phyloP scores from a whole-genome alignment of 2,888 invertebrate species.

The Agrochola litura region DNA sequence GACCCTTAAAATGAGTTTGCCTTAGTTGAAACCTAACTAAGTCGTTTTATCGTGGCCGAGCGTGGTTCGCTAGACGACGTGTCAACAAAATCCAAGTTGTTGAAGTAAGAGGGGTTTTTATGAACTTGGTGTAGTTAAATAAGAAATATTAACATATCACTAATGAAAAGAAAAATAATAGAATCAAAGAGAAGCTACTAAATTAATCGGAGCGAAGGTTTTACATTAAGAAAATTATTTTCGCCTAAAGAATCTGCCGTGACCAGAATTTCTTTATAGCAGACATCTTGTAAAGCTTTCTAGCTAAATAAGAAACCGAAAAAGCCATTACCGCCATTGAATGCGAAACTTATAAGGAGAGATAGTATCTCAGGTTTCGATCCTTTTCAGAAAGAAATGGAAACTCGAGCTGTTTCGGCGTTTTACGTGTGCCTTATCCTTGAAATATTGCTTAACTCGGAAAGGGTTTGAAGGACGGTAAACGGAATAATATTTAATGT shows the following conservation, averaged over 20 bases:
- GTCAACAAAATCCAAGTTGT: constrained; percentile 31
- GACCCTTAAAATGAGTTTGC: constrained; percentile 61
- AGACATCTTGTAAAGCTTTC: constrained; percentile 36
- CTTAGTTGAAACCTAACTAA: constrained; percentile 49
- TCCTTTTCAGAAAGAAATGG: constrained; percentile 54
- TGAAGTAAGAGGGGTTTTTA: constrained; percentile 11
- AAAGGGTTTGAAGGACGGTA: constrained; percentile 30
- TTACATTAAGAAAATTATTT: constrained; percentile 1
- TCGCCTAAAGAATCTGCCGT: background rate
- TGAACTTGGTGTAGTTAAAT: background rate
- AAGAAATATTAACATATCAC: background rate
- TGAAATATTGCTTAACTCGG: constrained; percentile 45
- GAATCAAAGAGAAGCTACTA: background rate
- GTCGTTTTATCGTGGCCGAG: constrained; percentile 55
- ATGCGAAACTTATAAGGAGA: constrained; percentile 48
- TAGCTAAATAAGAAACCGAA: constrained; percentile 49
- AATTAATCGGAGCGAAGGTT: background rate
- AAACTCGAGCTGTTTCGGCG: constrained; percentile 40
- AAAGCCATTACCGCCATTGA: constrained; percentile 54
- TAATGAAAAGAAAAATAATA: background rate
- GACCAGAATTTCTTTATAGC: constrained; percentile 21
- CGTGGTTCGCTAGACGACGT: constrained; percentile 18
- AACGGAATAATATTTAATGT: background rate
- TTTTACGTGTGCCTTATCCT: constrained; percentile 33
- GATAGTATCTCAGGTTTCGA: constrained; percentile 57